Base-by-base conservation (phyloP, 1,140 invertebrate species). In the Tribolium castaneum region DNA sequence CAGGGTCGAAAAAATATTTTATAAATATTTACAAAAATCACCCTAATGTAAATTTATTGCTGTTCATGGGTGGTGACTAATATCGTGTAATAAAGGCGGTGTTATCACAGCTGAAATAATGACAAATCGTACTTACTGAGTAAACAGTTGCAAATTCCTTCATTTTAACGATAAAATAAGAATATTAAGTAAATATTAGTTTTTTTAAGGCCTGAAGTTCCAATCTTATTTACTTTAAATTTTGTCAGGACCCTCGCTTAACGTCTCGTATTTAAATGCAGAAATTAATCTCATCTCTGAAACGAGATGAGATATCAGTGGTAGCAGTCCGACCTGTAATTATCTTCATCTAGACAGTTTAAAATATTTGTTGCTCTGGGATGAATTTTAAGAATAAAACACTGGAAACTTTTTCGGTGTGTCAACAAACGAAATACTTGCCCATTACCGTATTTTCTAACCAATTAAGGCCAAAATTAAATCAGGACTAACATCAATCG, bases 281-380 rank as follows among this genome's bases (percentile, higher is more conserved):
- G n/a, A 66, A 66, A 66, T 66, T 66, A 66, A 66, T 66, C 30
- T 66, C 59, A 66, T 66, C 59, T 66, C 25, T 66, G 19, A 30
- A 10, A 59, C 10, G 59, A 66, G 59, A 66, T 14, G 59, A 66
- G 59, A 66, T 35, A 35, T 66, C 30, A 3, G n/a, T 66, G 12
- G 54, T 45, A 45, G n/a, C 9, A 45, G 39, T 45, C 39, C 39
- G 12, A 7, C 14, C 14, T 66, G 14, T 66, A 35, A 66, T 66
- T 66, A 35, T 66, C 59, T 66, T 7, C 19, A 59, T 30, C 14
- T 35, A 13, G 19, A 35, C 59, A 66, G 35, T 34, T 66, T 66
- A 25, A n/a, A 66, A 66, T 35, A 66, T 66, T 66, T 66, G 35
- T 35, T 13, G 9, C 6, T 66, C 6, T 34, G 13, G 6, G 9